Base-by-base conservation (phyloP, 92 coral and sea anemone species). In the Isaurus tuberculatus region DNA sequence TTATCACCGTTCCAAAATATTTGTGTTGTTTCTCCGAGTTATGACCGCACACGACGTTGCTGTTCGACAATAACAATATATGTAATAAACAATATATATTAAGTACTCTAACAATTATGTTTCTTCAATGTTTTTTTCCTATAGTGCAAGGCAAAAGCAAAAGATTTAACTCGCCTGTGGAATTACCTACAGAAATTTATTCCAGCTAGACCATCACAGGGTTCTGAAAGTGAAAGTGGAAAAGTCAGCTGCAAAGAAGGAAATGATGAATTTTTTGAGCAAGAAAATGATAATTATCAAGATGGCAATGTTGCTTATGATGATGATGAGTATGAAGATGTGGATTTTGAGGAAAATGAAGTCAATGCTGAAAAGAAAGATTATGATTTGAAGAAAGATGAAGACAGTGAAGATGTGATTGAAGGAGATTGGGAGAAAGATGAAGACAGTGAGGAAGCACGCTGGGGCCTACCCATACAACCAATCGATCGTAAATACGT, bases 131-230 rank as follows among this genome's bases (percentile, higher is more conserved):
- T 16, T 16, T 22, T 61, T 61, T 61, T 61, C 28, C 32, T 61
- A 61, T 27, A 61, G 31, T 61, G 67, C 67, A 61, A 61, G 67
- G 32, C 28, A 61, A 61, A 61, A 27, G 67, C 67, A 61, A 11
- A 61, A 61, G 67, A 61, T 5, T 16, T 61, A 61, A 27, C 32
- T 61, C 67, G 23, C 1, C 67, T 61, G 67, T 61, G 67, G 67
- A 61, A 61, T 61, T 31, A 22, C 30, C 67, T 61, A 13, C 67
- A 61, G 67, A 61, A 61, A 27, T 61, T 61, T 61, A 61, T 61
- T 61, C 67, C 67, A 61, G 67, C 31, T 61, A 61, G 67, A 20
- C 67, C 67, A 22, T 22, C 28, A 27, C 67, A 61, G 67, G 23
- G 67, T 61, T 61, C 67, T 61, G 32, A 61, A 27, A 61, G 67